Percentiles rank a stretch among this genome's conserved stretches.
phyloP scores from a whole-genome alignment of 2,113 vertebrate genomes.

The Microcebus lehilahytsara region DNA sequence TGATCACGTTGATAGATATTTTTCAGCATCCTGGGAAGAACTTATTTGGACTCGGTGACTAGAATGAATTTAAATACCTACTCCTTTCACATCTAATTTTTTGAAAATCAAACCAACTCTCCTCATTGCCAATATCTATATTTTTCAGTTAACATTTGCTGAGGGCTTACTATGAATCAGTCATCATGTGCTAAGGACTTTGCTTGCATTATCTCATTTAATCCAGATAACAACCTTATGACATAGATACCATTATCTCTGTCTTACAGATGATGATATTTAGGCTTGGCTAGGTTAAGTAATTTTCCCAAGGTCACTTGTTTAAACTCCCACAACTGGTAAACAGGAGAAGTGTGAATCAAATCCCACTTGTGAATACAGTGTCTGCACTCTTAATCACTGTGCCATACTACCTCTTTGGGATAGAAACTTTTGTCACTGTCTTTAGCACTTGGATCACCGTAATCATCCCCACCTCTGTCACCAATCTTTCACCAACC shows the following conservation, averaged over 20 bases:
- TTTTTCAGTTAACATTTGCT: conserved; percentile 27
- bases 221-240: not conserved
- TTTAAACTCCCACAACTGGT: not conserved
- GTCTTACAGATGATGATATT: not conserved
- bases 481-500: not conserved
- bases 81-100: not conserved
- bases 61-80: conserved; percentile 28
- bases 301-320: not conserved
- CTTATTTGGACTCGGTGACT: not conserved
- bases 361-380: not conserved
- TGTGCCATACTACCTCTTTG: not conserved
- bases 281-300: not conserved
- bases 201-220: conserved; percentile 21
- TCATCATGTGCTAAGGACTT: not conserved
- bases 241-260: not conserved
- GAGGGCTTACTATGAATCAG: not conserved
- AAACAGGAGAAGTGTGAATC: not conserved
- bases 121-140: not conserved
- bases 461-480: not conserved
- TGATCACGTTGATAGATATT: not conserved
- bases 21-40: not conserved
- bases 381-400: not conserved
- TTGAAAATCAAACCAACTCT: conserved; percentile 7
- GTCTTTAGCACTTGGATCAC: not conserved
- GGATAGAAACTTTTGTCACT: not conserved